Evolutionary conservation across 1,140 invertebrate genomes (phyloP).

Genomic region (Riptortus pedestris): DNA sequence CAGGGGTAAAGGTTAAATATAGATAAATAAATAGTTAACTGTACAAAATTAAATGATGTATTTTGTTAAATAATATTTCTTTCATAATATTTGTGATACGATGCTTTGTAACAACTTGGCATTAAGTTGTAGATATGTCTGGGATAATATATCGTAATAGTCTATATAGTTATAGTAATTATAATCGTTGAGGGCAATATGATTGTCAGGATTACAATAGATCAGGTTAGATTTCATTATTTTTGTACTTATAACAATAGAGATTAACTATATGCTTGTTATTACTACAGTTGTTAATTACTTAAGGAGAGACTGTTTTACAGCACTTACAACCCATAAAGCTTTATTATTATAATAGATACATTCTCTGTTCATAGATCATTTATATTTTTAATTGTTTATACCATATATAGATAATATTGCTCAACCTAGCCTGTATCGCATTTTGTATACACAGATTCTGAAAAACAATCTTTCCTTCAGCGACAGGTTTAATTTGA

Average conservation of each 20-base stretch:
- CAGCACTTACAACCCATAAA: conserved; percentile 20
- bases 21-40: conserved; percentile 25
- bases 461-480: conserved; percentile 27
- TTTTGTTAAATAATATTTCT: conserved; percentile 28
- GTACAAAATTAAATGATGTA: conserved; percentile 26
- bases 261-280: conserved; percentile 26
- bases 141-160: conserved; percentile 9
- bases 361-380: conserved; percentile 18
- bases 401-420: conserved; percentile 18
- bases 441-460: neutral
- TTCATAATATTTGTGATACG: conserved; percentile 7
- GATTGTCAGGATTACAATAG: conserved; percentile 26
- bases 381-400: conserved; percentile 18
- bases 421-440: conserved; percentile 24
- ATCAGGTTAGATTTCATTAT: conserved; percentile 27
- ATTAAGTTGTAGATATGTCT: conserved; percentile 16
- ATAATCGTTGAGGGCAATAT: conserved; percentile 22
- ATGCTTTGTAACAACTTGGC: conserved; percentile 26
- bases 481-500: conserved; percentile 28
- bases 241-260: conserved; percentile 23
- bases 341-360: conserved; percentile 21
- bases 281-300: conserved; percentile 26
- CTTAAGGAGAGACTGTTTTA: conserved; percentile 28
- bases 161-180: conserved; percentile 1
- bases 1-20: conserved; percentile 27